Conservation (phyloP, 2,797 vertebrate genomes). For the Eulemur rubriventer region DNA sequence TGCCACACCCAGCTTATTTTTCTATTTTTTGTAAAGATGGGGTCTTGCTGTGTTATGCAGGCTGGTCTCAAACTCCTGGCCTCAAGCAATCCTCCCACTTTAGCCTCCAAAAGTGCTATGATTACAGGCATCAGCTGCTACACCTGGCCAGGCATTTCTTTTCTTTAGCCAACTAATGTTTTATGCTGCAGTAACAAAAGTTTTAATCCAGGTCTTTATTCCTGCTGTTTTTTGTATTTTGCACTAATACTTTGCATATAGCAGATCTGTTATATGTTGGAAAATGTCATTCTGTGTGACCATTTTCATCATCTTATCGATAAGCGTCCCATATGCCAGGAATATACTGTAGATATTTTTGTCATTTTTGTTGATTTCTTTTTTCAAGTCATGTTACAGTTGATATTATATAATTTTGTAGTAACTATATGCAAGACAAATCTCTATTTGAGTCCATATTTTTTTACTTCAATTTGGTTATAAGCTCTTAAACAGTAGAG, state of each 20-base stretch:
- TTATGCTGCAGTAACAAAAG: background rate
- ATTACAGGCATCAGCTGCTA: too few species aligned
- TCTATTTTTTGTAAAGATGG: too few species aligned
- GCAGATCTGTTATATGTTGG: background rate
- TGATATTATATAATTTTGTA: background rate
- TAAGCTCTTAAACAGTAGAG: background rate
- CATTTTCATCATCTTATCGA: background rate
- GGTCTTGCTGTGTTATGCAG: too few species aligned
- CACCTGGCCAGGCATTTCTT: background rate
- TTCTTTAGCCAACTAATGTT: background rate
- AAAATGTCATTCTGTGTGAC: background rate
- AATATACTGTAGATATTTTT: background rate
- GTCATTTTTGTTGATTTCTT: conserved; percentile 21
- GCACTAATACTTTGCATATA: background rate
- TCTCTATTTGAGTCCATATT: background rate
- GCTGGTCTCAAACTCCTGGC: too few species aligned
- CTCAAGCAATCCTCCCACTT: too few species aligned
- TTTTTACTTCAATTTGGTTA: background rate
- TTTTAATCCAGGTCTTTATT: background rate
- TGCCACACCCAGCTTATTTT: too few species aligned
- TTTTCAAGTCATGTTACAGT: background rate
- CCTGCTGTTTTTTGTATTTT: background rate
- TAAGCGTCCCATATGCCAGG: background rate
- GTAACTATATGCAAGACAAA: background rate
- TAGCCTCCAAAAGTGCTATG: too few species aligned